phyloP scores from a whole-genome alignment of 2,888 invertebrate species.

The Lacanobia wlatinum region DNA sequence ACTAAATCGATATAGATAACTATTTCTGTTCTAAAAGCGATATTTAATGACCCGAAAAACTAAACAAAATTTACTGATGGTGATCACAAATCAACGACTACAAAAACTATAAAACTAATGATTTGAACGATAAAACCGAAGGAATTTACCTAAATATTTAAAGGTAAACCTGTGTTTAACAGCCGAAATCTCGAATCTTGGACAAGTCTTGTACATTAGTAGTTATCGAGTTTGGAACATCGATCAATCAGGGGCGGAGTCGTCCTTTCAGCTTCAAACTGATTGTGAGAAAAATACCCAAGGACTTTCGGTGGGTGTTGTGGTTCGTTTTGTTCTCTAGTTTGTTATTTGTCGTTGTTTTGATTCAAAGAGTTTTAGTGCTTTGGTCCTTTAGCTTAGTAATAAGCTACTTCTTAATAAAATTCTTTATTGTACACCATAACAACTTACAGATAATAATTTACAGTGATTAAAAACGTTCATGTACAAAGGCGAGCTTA shows the following conservation, averaged over 20 bases:
- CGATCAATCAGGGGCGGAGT: conserved; percentile 54
- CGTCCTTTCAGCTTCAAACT: conserved; percentile 37
- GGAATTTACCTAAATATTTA: conserved; percentile 3
- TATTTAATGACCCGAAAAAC: too few relatives aligned
- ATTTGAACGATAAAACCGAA: conserved; percentile 27
- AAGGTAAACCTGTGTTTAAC: conserved; percentile 12
- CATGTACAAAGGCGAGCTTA: too few relatives aligned
- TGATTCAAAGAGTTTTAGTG: too few relatives aligned
- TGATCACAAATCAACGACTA: conserved; percentile 11
- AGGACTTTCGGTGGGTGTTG: not conserved
- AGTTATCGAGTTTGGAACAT: conserved; percentile 29
- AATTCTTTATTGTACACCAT: too few relatives aligned
- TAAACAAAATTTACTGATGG: not conserved
- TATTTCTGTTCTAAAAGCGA: too few relatives aligned
- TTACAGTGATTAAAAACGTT: too few relatives aligned
- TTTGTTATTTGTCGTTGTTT: not conserved
- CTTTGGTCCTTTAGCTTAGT: too few relatives aligned
- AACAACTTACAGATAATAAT: too few relatives aligned
- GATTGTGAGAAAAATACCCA: conserved; percentile 31
- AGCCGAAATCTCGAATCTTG: conserved; percentile 35
- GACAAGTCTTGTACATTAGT: conserved; percentile 35
- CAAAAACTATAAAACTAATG: conserved; percentile 7
- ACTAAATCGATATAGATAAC: too few relatives aligned
- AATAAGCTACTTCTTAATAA: too few relatives aligned
- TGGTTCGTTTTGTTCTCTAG: conserved; percentile 12